Conservation (phyloP, 2,888 invertebrate species). For the Clunio marinus region DNA sequence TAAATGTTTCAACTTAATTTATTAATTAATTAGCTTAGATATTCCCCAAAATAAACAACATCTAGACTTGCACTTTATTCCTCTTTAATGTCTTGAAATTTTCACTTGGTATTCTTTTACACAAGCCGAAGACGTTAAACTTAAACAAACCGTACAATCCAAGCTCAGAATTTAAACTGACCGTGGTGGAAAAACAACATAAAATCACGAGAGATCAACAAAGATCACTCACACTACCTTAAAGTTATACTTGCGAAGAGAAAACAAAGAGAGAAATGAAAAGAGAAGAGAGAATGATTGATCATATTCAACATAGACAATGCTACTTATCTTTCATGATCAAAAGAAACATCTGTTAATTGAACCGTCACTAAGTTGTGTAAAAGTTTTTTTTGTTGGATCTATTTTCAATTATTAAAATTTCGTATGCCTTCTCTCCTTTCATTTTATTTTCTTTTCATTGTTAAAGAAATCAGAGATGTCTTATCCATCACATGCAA, state of each 20-base stretch:
- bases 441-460: no score
- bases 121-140: no score
- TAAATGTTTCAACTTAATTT: no score
- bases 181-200: not conserved
- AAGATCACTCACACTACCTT: not conserved
- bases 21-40: no score
- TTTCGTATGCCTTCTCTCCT: no score
- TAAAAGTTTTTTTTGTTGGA: not conserved
- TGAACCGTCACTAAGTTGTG: slow-evolving; percentile 29
- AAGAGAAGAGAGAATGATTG: not conserved
- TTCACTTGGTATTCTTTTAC: no score
- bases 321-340: no score
- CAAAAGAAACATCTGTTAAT: slow-evolving; percentile 35
- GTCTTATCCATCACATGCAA: not conserved
- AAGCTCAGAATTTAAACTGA: not conserved
- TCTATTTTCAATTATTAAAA: slow-evolving; percentile 1
- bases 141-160: not conserved
- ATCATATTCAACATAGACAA: not conserved
- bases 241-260: not conserved
- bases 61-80: no score
- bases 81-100: no score
- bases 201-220: slow-evolving; percentile 17
- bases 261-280: not conserved
- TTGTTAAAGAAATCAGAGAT: no score
- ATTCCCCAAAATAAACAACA: no score